Base-by-base conservation (phyloP, 2,888 invertebrate species). In the Dynastes maya region DNA sequence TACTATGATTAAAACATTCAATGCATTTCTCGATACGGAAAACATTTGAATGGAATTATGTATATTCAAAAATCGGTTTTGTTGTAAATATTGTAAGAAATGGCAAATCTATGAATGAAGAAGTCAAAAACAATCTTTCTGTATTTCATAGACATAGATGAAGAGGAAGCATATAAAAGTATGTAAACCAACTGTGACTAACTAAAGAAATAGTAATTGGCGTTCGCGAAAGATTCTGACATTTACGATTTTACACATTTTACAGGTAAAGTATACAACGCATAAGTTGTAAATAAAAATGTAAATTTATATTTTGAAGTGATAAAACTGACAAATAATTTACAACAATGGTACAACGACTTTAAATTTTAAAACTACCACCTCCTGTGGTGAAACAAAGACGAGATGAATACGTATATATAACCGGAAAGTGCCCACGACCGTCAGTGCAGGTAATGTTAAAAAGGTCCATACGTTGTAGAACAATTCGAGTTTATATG, bases 281-380 rank as follows among this genome's bases (percentile, higher is more conserved):
- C 32, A 29, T 13, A 63, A 6, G 29, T 29, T 29, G 63, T 63
- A 63, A 63, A 63, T 63, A 63, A 63, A 27, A 13, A 63, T 29
- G 63, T 63, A 63, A 63, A 63, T 63, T 63, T 63, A 63, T 63
- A 32, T 63, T 63, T 63, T 63, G 29, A 63, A 63, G 63, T 63
- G 63, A 63, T 63, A 63, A 63, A 63, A 63, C 63, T 63, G 63
- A 63, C 63, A 63, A 63, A 63, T 63, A 63, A 63, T 63, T 63
- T 63, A 63, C 63, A 63, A 63, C 29, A 63, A 63, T 63, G 63
- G 29, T 13, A 13, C 29, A 27, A 13, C 29, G 27, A 0, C 32
- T 63, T 63, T 63, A 63, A 63, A 63, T 29, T 63, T 63, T n/a
- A 32, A 27, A 63, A 63, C 32, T 63, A 63, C 63, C 63, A 63